These are phyloP conservation scores for Daphoenositta chrysoptera DNA, from an alignment of 2,113 vertebrate genomes.

Conservation along the genomic window DNA sequence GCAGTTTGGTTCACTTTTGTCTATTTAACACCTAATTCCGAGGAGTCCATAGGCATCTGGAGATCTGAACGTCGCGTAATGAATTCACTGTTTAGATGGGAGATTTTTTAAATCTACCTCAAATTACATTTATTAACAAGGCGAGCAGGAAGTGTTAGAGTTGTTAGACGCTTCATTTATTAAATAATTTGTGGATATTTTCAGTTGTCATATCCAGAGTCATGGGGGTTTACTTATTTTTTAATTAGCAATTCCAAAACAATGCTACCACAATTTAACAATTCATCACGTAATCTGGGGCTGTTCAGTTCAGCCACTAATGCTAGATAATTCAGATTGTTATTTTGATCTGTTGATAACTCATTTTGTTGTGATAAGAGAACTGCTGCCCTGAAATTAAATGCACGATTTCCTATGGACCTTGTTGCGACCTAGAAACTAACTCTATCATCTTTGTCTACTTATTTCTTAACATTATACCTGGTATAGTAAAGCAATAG, in stretches of 20 bases:
- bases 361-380: constrained; percentile 63
- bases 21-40: constrained; percentile 88
- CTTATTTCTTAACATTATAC: not conserved
- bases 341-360: constrained; percentile 75
- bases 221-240: constrained; percentile 79
- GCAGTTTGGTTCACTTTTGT: constrained; percentile 87
- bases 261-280: constrained; percentile 76
- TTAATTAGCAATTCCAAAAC: constrained; percentile 82
- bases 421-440: constrained; percentile 19
- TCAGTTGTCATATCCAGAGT: constrained; percentile 83
- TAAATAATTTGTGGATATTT: constrained; percentile 86
- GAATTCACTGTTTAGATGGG: constrained; percentile 82
- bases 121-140: constrained; percentile 87
- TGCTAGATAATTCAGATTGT: constrained; percentile 71
- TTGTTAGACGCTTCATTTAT: constrained; percentile 85
- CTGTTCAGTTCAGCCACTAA: constrained; percentile 69
- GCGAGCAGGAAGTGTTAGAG: constrained; percentile 82
- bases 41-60: constrained; percentile 87
- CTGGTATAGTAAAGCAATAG: not conserved
- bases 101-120: constrained; percentile 80
- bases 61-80: constrained; percentile 79
- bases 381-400: constrained; percentile 51
- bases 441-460: not conserved
- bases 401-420: constrained; percentile 9
- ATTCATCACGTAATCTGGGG: constrained; percentile 71